Conservation (phyloP, 2,888 invertebrate species). For the Limenitis camilla region DNA sequence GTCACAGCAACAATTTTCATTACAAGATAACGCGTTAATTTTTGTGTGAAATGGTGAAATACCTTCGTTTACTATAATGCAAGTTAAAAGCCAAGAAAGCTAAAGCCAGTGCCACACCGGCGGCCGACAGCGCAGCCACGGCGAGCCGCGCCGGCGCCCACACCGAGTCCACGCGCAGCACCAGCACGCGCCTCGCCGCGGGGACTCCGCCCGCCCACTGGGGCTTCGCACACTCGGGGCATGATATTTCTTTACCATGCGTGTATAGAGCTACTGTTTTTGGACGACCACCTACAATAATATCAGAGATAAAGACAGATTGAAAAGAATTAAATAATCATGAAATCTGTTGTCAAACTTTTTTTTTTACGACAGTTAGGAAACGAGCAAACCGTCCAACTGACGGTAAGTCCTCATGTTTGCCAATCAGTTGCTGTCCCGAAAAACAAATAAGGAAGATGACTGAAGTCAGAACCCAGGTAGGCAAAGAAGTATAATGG, state of each 20-base stretch:
- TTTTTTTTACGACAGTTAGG: too few relatives aligned
- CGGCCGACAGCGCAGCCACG: slow-evolving; percentile 80
- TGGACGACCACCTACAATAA: slow-evolving; percentile 77
- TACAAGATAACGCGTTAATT: neutral
- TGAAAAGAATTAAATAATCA: too few relatives aligned
- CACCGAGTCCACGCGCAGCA: slow-evolving; percentile 83
- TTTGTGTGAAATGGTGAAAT: neutral
- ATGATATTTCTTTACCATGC: slow-evolving; percentile 75
- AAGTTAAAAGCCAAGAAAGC: slow-evolving; percentile 88
- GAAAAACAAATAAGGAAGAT: too few relatives aligned
- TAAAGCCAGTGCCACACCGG: slow-evolving; percentile 83
- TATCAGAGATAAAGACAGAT: neutral
- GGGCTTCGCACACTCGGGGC: slow-evolving; percentile 82
- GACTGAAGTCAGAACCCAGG: too few relatives aligned
- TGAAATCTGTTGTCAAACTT: too few relatives aligned
- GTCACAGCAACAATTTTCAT: too few relatives aligned
- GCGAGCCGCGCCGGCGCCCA: slow-evolving; percentile 84
- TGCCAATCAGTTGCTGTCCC: too few relatives aligned
- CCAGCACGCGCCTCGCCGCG: slow-evolving; percentile 84
- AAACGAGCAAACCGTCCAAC: too few relatives aligned
- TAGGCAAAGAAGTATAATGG: too few relatives aligned
- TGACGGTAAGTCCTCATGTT: too few relatives aligned
- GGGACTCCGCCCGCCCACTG: slow-evolving; percentile 84
- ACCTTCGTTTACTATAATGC: slow-evolving; percentile 88
- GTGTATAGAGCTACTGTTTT: slow-evolving; percentile 83